Base-by-base conservation (phyloP, 2,113 vertebrate species). In the Conger conger region DNA sequence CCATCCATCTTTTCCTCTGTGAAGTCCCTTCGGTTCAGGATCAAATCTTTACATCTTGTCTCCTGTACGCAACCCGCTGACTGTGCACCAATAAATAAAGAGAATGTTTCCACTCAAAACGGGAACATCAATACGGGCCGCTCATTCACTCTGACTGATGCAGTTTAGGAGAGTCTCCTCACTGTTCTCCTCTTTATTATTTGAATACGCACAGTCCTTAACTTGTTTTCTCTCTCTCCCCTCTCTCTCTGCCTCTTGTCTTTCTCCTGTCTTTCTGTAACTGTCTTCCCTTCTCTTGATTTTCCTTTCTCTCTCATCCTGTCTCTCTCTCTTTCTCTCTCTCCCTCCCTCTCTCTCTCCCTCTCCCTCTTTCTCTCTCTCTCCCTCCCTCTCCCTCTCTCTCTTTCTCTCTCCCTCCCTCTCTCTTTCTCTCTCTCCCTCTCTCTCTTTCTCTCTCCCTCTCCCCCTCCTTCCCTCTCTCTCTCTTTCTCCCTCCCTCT, bases 331-430 rank as follows among this genome's bases (percentile, higher is more conserved):
- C 76, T 80, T 36, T n/a, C 17, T 86, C 60, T 37, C 40, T 73
- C 73, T 86, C 45, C 85, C 86, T 80, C 45, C 79, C 30, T 81
- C 37, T 73, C 79, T 81, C 45, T 85, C 87, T 83, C 63, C 35
- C 78, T 78, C 6, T 50, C 1, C 15, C 50, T 57, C 8, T 40
- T 68, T 4, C 9, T 40, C 33, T 2, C 13, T 33, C 33, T 33
- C 30, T 33, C 9, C 27, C 13, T 35, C 45, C n/a, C 3, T 30
- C 50, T 17, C 4, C 45, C n/a, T 18, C 42, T 82, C 9, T 60
- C 16, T 60, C 16, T 57, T 27, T 60, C 53, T 60, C 33, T 57
- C 45, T 30, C 20, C 53, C 27, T 42, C 7, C 23, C 37, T 80
- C 79, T 80, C 17, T 40, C 36, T 80, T 30, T 3, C 40, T 50